These are phyloP conservation scores for Eudemis profundana DNA, from an alignment of 2,888 invertebrate species.

Conservation along the genomic window DNA sequence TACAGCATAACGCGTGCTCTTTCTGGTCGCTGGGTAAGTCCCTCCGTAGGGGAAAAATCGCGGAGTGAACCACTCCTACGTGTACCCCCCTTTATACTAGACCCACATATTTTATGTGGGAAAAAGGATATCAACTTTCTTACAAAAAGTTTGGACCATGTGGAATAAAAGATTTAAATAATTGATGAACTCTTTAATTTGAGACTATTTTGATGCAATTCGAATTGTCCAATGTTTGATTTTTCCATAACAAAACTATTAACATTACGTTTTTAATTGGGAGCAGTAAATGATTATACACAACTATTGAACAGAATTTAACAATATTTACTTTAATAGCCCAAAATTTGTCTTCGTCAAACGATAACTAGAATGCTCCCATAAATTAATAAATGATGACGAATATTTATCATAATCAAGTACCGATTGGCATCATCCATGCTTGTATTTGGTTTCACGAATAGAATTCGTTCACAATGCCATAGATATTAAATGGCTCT, in stretches of 20 bases:
- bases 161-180: slow-evolving; percentile 59
- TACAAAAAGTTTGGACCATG: neutral
- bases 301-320: slow-evolving; percentile 22
- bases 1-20: no score
- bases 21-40: no score
- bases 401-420: slow-evolving; percentile 21
- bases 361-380: slow-evolving; percentile 39
- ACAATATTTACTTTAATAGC: slow-evolving; percentile 50
- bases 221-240: slow-evolving; percentile 25
- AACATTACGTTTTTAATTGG: slow-evolving; percentile 18
- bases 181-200: slow-evolving; percentile 79
- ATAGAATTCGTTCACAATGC: slow-evolving; percentile 44
- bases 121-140: no score
- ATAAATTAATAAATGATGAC: slow-evolving; percentile 7
- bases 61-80: no score
- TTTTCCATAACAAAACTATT: slow-evolving; percentile 26
- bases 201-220: slow-evolving; percentile 67
- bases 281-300: slow-evolving; percentile 18
- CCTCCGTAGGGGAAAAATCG: no score
- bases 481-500: slow-evolving; percentile 50
- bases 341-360: slow-evolving; percentile 51
- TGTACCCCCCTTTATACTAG: no score
- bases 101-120: no score
- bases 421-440: slow-evolving; percentile 22
- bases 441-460: slow-evolving; percentile 11